phyloP scores from a whole-genome alignment of 2,888 invertebrate genomes.

The Agonopterix heracliana region DNA sequence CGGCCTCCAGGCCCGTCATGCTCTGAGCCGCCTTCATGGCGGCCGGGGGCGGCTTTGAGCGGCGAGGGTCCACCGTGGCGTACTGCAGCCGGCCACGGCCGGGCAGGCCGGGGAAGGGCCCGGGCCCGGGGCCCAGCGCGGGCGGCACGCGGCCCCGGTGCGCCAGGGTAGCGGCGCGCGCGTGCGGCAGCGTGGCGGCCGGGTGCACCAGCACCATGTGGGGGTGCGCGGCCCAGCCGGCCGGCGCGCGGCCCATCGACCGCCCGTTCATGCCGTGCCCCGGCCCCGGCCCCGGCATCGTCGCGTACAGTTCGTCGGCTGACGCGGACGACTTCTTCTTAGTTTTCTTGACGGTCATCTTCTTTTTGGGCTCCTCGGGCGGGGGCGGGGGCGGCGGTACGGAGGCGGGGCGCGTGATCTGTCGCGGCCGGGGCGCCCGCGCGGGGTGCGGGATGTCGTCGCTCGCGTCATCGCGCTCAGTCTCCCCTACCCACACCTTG shows the following conservation, averaged over 20 bases:
- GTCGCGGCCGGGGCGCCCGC: conserved; percentile 85
- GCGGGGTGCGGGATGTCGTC: conserved; percentile 79
- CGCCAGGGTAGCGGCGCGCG: conserved; percentile 68
- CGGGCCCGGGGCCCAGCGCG: conserved; percentile 67
- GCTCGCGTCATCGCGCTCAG: conserved; percentile 84
- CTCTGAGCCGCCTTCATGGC: conserved; percentile 81
- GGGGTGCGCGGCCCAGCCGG: conserved; percentile 62
- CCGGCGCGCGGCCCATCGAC: conserved; percentile 62
- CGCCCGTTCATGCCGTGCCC: conserved; percentile 56
- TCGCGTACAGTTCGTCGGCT: conserved; percentile 76
- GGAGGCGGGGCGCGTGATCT: conserved; percentile 86
- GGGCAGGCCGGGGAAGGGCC: conserved; percentile 50
- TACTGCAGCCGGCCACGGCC: conserved; percentile 71
- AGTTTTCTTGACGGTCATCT: conserved; percentile 71
- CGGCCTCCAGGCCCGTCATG: conserved; percentile 80
- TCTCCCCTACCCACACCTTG: conserved; percentile 93
- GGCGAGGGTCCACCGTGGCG: conserved; percentile 79
- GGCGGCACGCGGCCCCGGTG: conserved; percentile 78
- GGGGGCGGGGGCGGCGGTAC: conserved; percentile 90
- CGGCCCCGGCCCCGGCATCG: conserved; percentile 67
- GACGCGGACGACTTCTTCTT: conserved; percentile 77
- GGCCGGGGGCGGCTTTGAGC: conserved; percentile 78
- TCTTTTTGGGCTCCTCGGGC: conserved; percentile 80
- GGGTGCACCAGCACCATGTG: conserved; percentile 70
- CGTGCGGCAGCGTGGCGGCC: conserved; percentile 62